Base-by-base conservation (phyloP, 2,797 vertebrate genomes). In the Mormyrops boulengeri region DNA sequence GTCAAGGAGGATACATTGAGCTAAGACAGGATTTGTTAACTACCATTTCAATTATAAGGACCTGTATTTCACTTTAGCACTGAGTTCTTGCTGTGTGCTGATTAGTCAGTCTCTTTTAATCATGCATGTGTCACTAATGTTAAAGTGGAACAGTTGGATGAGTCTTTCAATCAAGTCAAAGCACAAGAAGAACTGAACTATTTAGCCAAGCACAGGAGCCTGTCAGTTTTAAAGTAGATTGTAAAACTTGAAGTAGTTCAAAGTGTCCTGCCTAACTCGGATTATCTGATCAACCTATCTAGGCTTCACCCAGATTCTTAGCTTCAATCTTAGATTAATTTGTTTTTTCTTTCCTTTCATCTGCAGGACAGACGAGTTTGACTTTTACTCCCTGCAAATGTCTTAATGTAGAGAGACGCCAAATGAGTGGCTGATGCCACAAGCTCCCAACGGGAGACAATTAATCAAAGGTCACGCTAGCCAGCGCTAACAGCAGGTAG, bases 381-480 rank as follows among this genome's bases (percentile, higher is more conserved):
- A 34, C 17, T 89, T 86, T 66, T 89, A 66, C 82, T 86, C 49
- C 26, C 84, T 73, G 57, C 44, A 4, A 41, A 69, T 22, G 44
- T 89, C 82, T 85, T 89, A 14, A 50, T 85, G 82, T 62, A 85
- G 34, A 4, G 26, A 41, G 26, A 30, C 7, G 19, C 26, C 47
- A 49, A n/a, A 30, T 66, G 34, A 86, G 82, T n/a, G 44, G 44
- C 44, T 22, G n/a, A 9, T 17, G 82, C 77, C 26, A 34, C 80
- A 62, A 19, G 84, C 11, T 87, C 87, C 77, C 88, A 41, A 50
- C 22, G 41, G 77, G 89, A 88, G 89, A 84, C 53, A 62, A 84
- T 90, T 88, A 84, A 77, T 60, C 69, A 88, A 88, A 88, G 89
- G 89, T 90, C 89, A 88, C 1, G 4, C 85, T 55, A 30, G 26